Evolutionary conservation across 1,140 invertebrate species (phyloP), one percentile per base, ranked within the genome.

Genomic region (Mesaphorura yosii): DNA sequence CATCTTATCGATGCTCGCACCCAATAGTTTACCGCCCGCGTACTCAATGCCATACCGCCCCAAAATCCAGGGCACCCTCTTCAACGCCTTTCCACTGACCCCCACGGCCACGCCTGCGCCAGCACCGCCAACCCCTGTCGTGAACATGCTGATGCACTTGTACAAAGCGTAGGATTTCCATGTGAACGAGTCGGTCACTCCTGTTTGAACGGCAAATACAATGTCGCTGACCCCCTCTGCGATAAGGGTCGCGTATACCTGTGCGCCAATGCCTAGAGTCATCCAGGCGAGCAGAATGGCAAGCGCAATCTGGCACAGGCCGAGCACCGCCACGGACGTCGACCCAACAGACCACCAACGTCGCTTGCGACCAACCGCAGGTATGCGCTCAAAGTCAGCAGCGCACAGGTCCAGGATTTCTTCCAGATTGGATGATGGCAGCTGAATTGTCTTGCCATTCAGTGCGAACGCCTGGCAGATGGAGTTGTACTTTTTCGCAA

Each of bases 141-240:
- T 25, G 14, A 10, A 38, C 1, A 51, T 41, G 7, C 50, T 51
- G 39, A 51, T 31, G 1, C 15, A 22, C 38, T 51, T 51, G 25
- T 51, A 22, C 10, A 45, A 17, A 15, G 25, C 50, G 20, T 51
- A 51, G 2, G 25, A 6, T 19, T 51, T 48, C 50, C 50, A 51
- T 10, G 38, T 27, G 20, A 51, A 51, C 7, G 26, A 42, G 17
- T 41, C 50, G 14, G 22, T 44, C 7, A 26, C n/a, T 7, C 50
- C 50, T 15, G 39, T 25, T 14, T 51, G 50, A 7, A 45, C 17
- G 4, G 50, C 50, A 19, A 2, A 51, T 22, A 51, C 31, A 0
- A 51, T 22, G 38, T 51, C 50, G n/a, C 50, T 38, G 6, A 26
- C 50, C 20, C 50, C 50, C 17, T 51, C 50, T 17, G 39, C 44